Evolutionary conservation across 2,113 vertebrate species (phyloP).

Genomic region (Thunnus maccoyii): DNA sequence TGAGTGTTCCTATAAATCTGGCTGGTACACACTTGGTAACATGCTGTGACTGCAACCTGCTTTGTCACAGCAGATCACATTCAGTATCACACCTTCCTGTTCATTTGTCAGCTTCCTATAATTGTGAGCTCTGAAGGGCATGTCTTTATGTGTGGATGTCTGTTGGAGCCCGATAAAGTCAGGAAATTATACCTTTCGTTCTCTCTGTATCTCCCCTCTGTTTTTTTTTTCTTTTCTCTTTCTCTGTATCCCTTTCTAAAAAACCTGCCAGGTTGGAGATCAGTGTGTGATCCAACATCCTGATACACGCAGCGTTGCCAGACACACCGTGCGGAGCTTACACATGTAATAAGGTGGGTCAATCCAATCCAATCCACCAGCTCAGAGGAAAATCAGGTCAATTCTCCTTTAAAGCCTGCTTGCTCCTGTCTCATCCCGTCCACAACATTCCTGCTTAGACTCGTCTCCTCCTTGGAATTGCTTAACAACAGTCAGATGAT

Average conservation of each 20-base stretch:
- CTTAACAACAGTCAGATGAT: slow-evolving; percentile 40
- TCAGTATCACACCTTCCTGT: slow-evolving; percentile 25
- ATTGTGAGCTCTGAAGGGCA: background rate
- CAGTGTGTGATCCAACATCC: slow-evolving; percentile 33
- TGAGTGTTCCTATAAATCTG: background rate
- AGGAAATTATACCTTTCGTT: background rate
- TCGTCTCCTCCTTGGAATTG: background rate
- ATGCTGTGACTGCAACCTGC: slow-evolving; percentile 17
- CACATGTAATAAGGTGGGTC: slow-evolving; percentile 48
- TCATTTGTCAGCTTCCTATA: slow-evolving; percentile 3
- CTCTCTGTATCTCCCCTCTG: background rate
- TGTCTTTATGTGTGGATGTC: background rate
- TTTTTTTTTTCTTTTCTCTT: background rate
- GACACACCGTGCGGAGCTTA: slow-evolving; percentile 25
- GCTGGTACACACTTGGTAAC: background rate
- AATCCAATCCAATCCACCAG: slow-evolving; percentile 18
- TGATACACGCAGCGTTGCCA: slow-evolving; percentile 41
- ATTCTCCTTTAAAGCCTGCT: slow-evolving; percentile 4
- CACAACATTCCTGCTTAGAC: slow-evolving; percentile 12
- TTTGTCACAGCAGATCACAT: background rate
- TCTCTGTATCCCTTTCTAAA: background rate
- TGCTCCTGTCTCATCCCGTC: slow-evolving; percentile 28
- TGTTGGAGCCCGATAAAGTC: background rate
- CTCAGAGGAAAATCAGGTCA: slow-evolving; percentile 25
- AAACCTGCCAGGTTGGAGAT: slow-evolving; percentile 26